A percentile compares a stretch with the other conserved stretches of the same genome.
Evolutionary conservation across 2,888 invertebrate species (phyloP).

Genomic region (Cyaniris semiargus): DNA sequence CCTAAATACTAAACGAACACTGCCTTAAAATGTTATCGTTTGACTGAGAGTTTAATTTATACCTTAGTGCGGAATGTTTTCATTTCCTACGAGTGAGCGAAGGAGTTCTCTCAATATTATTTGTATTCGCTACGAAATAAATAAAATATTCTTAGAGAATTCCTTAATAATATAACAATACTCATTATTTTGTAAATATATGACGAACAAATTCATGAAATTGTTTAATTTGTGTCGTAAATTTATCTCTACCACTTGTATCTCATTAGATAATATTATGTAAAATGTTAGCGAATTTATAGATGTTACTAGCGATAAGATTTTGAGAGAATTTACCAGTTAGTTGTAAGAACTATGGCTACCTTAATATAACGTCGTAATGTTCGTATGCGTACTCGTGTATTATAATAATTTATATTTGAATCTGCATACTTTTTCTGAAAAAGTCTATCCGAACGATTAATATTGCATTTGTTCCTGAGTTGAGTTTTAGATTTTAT

Average conservation of each 20-base stretch:
- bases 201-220: constrained; percentile 53
- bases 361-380: constrained; percentile 70
- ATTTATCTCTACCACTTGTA: constrained; percentile 76
- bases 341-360: constrained; percentile 74
- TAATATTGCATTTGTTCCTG: constrained; percentile 81
- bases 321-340: constrained; percentile 78
- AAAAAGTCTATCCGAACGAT: constrained; percentile 70
- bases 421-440: constrained; percentile 67
- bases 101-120: constrained; percentile 27
- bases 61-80: constrained; percentile 34
- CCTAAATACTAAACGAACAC: constrained; percentile 50
- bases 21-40: constrained; percentile 54
- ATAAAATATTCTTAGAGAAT: constrained; percentile 40
- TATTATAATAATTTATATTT: constrained; percentile 72
- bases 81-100: constrained; percentile 31
- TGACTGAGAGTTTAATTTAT: constrained; percentile 45
- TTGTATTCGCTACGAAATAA: constrained; percentile 29
- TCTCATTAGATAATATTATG: constrained; percentile 77
- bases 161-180: constrained; percentile 65
- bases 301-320: constrained; percentile 68
- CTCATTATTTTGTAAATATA: constrained; percentile 75
- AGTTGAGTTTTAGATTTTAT: constrained; percentile 79
- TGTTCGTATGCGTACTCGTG: constrained; percentile 77
- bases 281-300: constrained; percentile 79
- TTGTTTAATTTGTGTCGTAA: constrained; percentile 66